Evolutionary conservation across 2,888 invertebrate genomes (phyloP), one percentile per base, ranked within the genome.

Genomic region (Epinotia bilunana): DNA sequence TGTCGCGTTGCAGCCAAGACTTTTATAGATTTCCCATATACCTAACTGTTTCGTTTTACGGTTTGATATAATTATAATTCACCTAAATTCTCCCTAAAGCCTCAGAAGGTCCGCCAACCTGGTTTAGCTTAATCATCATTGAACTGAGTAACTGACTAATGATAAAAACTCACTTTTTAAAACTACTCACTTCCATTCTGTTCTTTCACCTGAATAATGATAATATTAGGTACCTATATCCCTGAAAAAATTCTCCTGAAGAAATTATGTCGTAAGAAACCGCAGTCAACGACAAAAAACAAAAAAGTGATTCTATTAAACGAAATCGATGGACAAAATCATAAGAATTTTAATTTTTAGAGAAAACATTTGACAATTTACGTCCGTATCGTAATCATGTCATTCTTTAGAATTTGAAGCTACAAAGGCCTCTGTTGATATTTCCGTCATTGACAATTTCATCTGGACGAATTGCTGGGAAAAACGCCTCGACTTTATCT

Each of bases 371-470:
- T 33, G 20, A 28, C 63, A 69, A 61, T 23, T 74, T 61, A 61
- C 53, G 55, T 49, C 63, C 64, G 53, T 60, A 39, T 64, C 46
- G 64, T 71, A 58, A 60, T 39, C 18, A 16, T 43, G 53, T 49
- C 23, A 43, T 60, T 23, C 70, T 65, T 71, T 70, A 55, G 46
- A 71, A 71, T 69, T 60, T 55, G 57, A 20, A 33, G 58, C 5
- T 53, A 61, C 74, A 74, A 74, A 74, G 64, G 39, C 20, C n/a
- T 69, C 55, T 70, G 43, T 60, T 57, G 60, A 71, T 60, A 71
- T 65, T 61, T 74, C 53, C 64, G 60, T 55, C 60, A 71, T 65
- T 60, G 33, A 74, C 64, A 74, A 74, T 69, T 74, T 74, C 70
- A 64, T 71, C 70, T 70, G 57, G 57, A 33, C 23, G 46, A 63